Evolutionary conservation across 2,113 vertebrate genomes (phyloP).

Genomic region (Myrmecobius fasciatus): DNA sequence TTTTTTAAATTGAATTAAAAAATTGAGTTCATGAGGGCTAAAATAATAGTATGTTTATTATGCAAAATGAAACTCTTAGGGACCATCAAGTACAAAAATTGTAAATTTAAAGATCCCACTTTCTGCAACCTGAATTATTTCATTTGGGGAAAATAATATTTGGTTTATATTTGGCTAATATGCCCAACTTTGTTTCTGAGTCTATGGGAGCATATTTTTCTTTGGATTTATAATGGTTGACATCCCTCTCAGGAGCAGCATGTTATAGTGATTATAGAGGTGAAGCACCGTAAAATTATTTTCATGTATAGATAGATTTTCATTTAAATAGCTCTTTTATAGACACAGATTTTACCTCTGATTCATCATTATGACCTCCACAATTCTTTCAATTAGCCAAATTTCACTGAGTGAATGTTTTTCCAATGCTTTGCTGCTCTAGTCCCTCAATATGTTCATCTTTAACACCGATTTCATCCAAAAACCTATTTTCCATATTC

Average conservation of each 20-base stretch:
- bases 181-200: neutral
- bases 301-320: neutral
- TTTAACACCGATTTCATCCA: slow-evolving; percentile 49
- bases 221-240: neutral
- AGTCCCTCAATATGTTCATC: slow-evolving; percentile 28
- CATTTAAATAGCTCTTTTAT: slow-evolving; percentile 1
- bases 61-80: neutral
- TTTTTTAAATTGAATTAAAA: neutral
- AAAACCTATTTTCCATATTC: slow-evolving; percentile 58
- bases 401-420: neutral
- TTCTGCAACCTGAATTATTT: neutral
- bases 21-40: neutral
- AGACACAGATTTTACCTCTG: neutral
- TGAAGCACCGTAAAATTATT: neutral
- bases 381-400: neutral
- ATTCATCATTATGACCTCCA: slow-evolving; percentile 20
- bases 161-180: neutral
- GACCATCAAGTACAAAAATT: neutral
- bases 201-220: neutral
- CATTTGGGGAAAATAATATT: neutral
- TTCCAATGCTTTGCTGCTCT: slow-evolving; percentile 12
- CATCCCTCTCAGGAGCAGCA: neutral
- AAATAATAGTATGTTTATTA: neutral
- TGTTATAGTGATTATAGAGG: neutral
- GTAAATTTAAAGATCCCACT: neutral